Evolutionary conservation across 2,888 invertebrate species (phyloP).

Genomic region (Liodrosophila aerea): DNA sequence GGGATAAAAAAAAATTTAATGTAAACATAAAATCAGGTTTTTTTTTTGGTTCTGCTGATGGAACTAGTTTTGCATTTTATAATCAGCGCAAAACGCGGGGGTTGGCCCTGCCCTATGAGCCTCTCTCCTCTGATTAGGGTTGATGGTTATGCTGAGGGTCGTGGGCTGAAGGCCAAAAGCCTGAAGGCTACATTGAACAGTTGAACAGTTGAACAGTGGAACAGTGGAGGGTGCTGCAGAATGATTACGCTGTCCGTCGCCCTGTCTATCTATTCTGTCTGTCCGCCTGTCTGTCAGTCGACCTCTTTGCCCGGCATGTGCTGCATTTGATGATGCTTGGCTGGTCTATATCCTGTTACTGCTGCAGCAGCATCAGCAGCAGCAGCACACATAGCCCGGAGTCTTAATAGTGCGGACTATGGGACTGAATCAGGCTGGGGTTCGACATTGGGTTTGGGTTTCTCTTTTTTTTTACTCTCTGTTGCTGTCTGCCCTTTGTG

Average conservation of each 20-base stretch:
- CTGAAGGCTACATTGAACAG: slow-evolving; percentile 9
- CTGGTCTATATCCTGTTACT: slow-evolving; percentile 19
- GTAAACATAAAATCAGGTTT: slow-evolving; percentile 72
- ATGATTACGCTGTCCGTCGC: slow-evolving; percentile 28
- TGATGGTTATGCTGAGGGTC: slow-evolving; percentile 24
- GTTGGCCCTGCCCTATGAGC: slow-evolving; percentile 30
- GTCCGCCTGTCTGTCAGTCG: slow-evolving; percentile 9
- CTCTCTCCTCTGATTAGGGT: slow-evolving; percentile 41
- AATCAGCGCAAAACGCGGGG: slow-evolving; percentile 64
- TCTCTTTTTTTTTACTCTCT: too few species aligned
- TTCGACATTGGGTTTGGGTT: slow-evolving; percentile 8
- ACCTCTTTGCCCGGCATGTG: slow-evolving; percentile 41
- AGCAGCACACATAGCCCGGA: slow-evolving; percentile 41
- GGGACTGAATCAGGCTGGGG: slow-evolving; percentile 22
- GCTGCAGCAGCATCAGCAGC: slow-evolving; percentile 12
- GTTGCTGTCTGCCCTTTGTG: slow-evolving; percentile 48
- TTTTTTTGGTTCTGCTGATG: slow-evolving; percentile 1
- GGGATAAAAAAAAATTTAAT: slow-evolving; percentile 57
- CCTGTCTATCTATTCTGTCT: neutral
- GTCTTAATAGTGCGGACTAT: slow-evolving; percentile 60
- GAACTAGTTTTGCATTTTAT: slow-evolving; percentile 73
- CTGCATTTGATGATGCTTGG: slow-evolving; percentile 56
- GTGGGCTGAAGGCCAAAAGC: slow-evolving; percentile 21
- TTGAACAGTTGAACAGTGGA: slow-evolving; percentile 16
- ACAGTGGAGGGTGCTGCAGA: slow-evolving; percentile 21